A percentile compares a stretch with the other conserved stretches of the same genome.
These are phyloP conservation scores for Rhyacichthys aspro DNA, from an alignment of 2,797 vertebrate genomes.

Conservation along the genomic window DNA sequence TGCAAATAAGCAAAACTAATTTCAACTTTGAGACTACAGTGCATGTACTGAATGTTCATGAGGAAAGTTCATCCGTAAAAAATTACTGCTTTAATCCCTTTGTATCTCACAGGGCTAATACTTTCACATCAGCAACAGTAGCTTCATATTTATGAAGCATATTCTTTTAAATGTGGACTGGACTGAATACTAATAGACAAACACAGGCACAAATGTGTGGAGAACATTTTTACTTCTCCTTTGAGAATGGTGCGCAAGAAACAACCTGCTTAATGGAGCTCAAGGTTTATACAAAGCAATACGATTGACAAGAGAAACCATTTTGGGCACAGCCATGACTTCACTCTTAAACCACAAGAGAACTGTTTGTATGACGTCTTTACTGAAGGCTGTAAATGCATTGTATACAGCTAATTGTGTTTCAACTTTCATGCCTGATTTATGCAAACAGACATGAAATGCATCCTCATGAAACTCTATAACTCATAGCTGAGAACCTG, in stretches of 20 bases:
- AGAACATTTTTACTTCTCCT: not conserved
- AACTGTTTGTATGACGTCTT: constrained; percentile 2
- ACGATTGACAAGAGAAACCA: not conserved
- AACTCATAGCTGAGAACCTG: not conserved
- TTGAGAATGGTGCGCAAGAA: not conserved
- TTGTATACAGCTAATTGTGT: not conserved
- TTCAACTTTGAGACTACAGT: not conserved
- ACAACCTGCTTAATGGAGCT: constrained; percentile 8
- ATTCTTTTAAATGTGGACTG: too few relatives aligned
- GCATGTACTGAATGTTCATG: too few relatives aligned
- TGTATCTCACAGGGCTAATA: constrained; percentile 1
- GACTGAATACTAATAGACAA: not conserved
- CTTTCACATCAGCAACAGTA: too few relatives aligned
- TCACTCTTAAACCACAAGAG: not conserved
- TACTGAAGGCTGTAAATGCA: not conserved
- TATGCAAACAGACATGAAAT: constrained; percentile 1
- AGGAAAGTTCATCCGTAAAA: too few relatives aligned
- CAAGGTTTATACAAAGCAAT: too few relatives aligned
- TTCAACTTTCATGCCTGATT: constrained; percentile 1
- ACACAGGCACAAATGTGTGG: too few relatives aligned
- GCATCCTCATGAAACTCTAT: constrained; percentile 11
- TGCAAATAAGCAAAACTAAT: too few relatives aligned
- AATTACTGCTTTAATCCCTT: too few relatives aligned
- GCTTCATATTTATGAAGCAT: constrained; percentile 19
- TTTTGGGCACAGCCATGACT: constrained; percentile 4